Conservation (phyloP, 2,113 vertebrate species). For the Gallinago undulata region DNA sequence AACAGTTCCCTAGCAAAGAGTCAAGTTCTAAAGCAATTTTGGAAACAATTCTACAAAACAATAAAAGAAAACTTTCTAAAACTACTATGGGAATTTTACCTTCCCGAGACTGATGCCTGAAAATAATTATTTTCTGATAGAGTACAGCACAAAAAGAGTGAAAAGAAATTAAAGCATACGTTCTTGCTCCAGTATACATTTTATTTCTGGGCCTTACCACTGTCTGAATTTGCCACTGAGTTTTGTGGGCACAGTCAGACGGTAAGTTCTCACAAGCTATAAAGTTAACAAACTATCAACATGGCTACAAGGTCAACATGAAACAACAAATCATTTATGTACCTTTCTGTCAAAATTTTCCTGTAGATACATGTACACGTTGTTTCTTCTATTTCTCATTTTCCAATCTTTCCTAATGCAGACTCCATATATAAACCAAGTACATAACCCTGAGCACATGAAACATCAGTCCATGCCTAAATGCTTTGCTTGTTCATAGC, state of each 20-base stretch:
- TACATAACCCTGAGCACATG: background rate
- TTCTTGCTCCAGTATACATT: background rate
- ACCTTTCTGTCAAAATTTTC: background rate
- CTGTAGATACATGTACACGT: background rate
- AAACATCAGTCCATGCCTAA: background rate
- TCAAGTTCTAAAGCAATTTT: background rate
- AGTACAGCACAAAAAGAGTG: background rate
- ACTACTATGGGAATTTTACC: background rate
- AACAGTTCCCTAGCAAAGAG: background rate
- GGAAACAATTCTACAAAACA: background rate
- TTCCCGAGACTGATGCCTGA: background rate
- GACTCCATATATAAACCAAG: background rate
- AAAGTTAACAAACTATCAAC: background rate
- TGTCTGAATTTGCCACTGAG: background rate
- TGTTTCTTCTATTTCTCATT: background rate
- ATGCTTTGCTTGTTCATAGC: background rate
- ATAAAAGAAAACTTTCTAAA: background rate
- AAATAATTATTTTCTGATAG: background rate
- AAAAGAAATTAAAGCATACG: background rate
- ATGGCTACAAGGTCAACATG: background rate
- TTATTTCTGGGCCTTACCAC: background rate
- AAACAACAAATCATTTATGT: background rate
- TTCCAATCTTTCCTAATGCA: background rate
- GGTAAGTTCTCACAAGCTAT: background rate
- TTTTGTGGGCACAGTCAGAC: background rate